Evolutionary conservation across 1,140 invertebrate genomes (phyloP).

Genomic region (Neelides sp.): DNA sequence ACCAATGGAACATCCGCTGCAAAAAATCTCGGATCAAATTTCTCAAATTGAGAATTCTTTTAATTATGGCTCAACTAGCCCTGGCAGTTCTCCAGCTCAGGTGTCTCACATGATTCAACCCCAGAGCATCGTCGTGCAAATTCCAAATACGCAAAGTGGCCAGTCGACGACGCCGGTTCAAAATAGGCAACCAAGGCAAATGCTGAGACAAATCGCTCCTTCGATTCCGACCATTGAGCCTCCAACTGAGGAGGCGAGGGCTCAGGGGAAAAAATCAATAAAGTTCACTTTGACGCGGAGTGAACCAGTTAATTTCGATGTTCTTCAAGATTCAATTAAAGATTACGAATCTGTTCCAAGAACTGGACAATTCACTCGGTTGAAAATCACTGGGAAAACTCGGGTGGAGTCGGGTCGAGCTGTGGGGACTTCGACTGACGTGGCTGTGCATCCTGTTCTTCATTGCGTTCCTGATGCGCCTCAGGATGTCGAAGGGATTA

Average conservation of each 20-base stretch:
- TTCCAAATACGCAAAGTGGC: no score
- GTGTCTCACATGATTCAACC: no score
- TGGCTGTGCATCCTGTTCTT: slow-evolving; percentile 29
- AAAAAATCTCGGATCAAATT: slow-evolving; percentile 23
- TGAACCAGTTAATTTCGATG: slow-evolving; percentile 17
- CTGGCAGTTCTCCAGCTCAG: no score
- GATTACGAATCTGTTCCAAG: no score
- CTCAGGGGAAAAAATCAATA: slow-evolving; percentile 13
- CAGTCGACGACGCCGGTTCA: no score
- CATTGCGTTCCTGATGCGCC: slow-evolving; percentile 30
- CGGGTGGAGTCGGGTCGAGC: slow-evolving; percentile 29
- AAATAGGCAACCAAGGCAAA: not conserved
- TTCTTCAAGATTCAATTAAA: no score
- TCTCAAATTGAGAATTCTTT: slow-evolving; percentile 19
- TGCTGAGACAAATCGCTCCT: no score
- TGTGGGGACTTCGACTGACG: slow-evolving; percentile 30
- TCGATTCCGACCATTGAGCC: not conserved
- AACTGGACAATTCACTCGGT: slow-evolving; percentile 8
- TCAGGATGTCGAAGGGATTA: slow-evolving; percentile 19
- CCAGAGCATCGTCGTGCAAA: no score
- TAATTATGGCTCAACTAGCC: no score
- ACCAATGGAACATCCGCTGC: slow-evolving; percentile 25
- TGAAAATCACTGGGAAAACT: slow-evolving; percentile 35
- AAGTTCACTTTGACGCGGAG: slow-evolving; percentile 10
- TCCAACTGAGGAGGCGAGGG: not conserved